Percentiles rank a stretch among this genome's conserved stretches.
Conservation (phyloP, 2,888 invertebrate species). For the Machimus rusticus region DNA sequence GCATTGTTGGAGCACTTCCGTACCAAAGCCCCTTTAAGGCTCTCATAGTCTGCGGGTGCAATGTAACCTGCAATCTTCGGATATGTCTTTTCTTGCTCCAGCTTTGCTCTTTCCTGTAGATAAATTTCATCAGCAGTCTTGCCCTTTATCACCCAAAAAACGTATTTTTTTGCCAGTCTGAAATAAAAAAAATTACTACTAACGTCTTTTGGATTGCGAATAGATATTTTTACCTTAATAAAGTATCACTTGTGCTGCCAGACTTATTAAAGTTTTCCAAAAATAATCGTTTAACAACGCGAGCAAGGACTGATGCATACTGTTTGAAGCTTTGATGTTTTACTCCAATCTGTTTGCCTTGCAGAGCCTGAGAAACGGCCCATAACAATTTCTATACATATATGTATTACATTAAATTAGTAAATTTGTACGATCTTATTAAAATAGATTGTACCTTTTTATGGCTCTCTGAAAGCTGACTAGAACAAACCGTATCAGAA, state of each 20-base stretch:
- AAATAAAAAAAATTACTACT: conserved; percentile 44
- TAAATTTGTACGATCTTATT: not conserved
- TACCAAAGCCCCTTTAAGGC: conserved; percentile 51
- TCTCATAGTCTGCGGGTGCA: conserved; percentile 59
- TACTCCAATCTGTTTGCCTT: conserved; percentile 73
- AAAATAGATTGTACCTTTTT: conserved; percentile 54
- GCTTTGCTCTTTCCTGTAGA: conserved; percentile 55
- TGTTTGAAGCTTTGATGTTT: conserved; percentile 74
- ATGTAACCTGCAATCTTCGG: conserved; percentile 57
- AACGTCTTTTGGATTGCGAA: not conserved
- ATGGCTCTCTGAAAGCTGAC: conserved; percentile 58
- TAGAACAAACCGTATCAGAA: conserved; percentile 49
- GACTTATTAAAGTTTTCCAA: conserved; percentile 67
- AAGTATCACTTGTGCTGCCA: conserved; percentile 75
- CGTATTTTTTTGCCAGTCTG: conserved; percentile 72
- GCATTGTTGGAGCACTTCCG: conserved; percentile 6
- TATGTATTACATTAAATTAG: not conserved
- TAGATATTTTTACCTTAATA: conserved; percentile 67
- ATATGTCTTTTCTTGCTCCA: conserved; percentile 54
- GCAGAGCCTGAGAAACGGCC: conserved; percentile 81
- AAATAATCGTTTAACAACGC: conserved; percentile 72
- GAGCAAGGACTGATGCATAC: conserved; percentile 73
- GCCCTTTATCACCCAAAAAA: conserved; percentile 71
- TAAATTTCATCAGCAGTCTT: conserved; percentile 71
- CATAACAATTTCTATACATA: conserved; percentile 77